These are phyloP conservation scores for Maniola jurtina DNA, from an alignment of 1,140 invertebrate genomes.

Conservation along the genomic window DNA sequence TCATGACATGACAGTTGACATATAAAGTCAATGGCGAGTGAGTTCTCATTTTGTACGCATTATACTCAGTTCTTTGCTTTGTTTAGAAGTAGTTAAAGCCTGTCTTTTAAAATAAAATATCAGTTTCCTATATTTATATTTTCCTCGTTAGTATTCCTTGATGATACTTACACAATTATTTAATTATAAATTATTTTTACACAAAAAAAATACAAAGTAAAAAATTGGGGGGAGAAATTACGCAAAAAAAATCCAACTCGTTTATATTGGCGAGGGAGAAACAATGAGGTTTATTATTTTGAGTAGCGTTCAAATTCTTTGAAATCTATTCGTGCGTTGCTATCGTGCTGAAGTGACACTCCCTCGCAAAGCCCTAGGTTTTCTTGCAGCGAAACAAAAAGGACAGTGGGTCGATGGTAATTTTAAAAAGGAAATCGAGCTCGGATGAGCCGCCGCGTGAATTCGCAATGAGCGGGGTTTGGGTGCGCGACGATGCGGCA, in stretches of 20 bases:
- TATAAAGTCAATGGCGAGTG: too few species aligned
- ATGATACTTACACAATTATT: too few species aligned
- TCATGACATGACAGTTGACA: too few species aligned
- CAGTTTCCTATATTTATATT: too few species aligned
- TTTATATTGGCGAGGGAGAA: background rate
- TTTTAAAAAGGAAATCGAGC: conserved; percentile 75
- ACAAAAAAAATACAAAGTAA: background rate
- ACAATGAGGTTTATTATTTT: conserved; percentile 30
- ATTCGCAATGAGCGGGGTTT: conserved; percentile 62
- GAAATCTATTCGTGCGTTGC: conserved; percentile 35
- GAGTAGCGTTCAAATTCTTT: conserved; percentile 30
- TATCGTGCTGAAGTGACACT: conserved; percentile 41
- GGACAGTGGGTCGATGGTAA: conserved; percentile 69
- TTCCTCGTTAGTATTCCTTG: too few species aligned
- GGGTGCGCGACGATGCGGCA: conserved; percentile 69
- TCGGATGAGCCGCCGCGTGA: conserved; percentile 51
- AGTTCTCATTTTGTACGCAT: too few species aligned
- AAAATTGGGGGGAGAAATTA: background rate
- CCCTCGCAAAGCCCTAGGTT: conserved; percentile 43
- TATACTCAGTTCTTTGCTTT: too few species aligned
- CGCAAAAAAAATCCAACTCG: background rate
- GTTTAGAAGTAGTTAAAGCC: too few species aligned
- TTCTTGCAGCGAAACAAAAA: conserved; percentile 65
- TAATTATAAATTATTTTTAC: too few species aligned
- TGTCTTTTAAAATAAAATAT: too few species aligned